Percentiles rank a stretch among this genome's conserved stretches.
These are phyloP conservation scores for Athene noctua DNA, from an alignment of 2,113 vertebrate genomes.

Conservation along the genomic window DNA sequence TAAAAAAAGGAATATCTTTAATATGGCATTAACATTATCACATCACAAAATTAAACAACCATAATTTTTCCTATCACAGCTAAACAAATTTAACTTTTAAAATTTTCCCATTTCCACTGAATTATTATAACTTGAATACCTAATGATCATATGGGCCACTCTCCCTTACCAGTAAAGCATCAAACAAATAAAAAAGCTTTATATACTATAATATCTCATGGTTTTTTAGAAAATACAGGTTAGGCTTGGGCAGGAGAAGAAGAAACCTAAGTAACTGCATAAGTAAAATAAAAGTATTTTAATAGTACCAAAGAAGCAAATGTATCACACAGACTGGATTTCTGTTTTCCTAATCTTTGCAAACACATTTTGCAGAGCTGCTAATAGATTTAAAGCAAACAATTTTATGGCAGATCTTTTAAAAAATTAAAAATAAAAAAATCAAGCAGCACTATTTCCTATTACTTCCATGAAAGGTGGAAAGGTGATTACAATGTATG, in stretches of 20 bases:
- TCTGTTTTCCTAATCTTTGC: not conserved
- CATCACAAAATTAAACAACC: not conserved
- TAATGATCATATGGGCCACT: not conserved
- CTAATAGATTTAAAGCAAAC: not conserved
- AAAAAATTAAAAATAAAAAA: not conserved
- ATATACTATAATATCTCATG: not conserved
- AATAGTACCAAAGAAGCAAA: not conserved
- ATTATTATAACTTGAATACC: not conserved
- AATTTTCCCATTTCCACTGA: not conserved
- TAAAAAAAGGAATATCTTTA: conserved; percentile 43
- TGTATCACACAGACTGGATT: not conserved
- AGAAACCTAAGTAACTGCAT: not conserved
- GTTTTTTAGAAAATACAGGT: not conserved
- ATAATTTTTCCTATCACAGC: not conserved
- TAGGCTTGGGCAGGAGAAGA: not conserved
- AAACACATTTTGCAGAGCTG: not conserved
- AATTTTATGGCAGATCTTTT: not conserved
- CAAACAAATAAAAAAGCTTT: not conserved
- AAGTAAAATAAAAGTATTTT: not conserved
- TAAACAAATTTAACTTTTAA: not conserved
- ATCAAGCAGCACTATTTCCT: not conserved
- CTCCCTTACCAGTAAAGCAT: not conserved
- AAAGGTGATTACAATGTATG: not conserved
- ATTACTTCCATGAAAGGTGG: not conserved
- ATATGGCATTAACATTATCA: not conserved